phyloP scores from a whole-genome alignment of 2,113 vertebrate genomes.

The Collichthys lucidus region DNA sequence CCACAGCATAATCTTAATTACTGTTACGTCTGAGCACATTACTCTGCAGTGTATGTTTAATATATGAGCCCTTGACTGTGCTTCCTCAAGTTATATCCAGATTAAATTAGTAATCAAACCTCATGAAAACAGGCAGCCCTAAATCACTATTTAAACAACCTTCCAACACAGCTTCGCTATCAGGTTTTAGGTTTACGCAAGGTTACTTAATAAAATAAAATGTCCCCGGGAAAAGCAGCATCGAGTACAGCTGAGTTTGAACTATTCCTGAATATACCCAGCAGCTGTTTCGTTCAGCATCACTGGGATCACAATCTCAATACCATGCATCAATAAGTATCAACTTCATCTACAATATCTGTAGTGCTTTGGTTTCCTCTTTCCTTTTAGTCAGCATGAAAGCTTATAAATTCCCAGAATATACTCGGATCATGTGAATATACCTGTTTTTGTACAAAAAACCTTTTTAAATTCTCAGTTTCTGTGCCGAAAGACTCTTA shows the following conservation, averaged over 20 bases:
- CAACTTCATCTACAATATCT: conserved; percentile 33
- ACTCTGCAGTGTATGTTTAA: not conserved
- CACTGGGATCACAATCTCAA: conserved; percentile 7
- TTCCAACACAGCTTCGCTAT: conserved; percentile 7
- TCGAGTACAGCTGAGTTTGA: not conserved
- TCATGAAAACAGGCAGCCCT: conserved; percentile 9
- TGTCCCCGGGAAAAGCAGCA: not conserved
- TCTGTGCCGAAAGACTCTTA: conserved; percentile 42
- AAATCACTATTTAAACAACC: conserved; percentile 16
- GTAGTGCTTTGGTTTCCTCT: conserved; percentile 41
- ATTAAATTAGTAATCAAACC: conserved; percentile 15
- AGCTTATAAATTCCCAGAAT: conserved; percentile 49
- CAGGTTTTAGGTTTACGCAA: conserved; percentile 14
- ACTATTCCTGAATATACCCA: conserved; percentile 9
- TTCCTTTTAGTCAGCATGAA: conserved; percentile 65
- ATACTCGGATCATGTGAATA: conserved; percentile 42
- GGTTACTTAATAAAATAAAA: not conserved
- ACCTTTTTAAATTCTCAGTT: conserved; percentile 60
- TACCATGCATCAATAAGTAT: conserved; percentile 24
- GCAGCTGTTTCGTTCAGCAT: conserved; percentile 16
- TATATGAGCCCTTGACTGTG: not conserved
- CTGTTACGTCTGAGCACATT: not conserved
- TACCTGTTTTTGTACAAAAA: conserved; percentile 53
- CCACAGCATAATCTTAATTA: not conserved
- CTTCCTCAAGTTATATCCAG: conserved; percentile 4